Percentiles rank a stretch among this genome's conserved stretches.
These are phyloP conservation scores for Acleris sparsana DNA, from an alignment of 2,888 invertebrate species.

Conservation along the genomic window DNA sequence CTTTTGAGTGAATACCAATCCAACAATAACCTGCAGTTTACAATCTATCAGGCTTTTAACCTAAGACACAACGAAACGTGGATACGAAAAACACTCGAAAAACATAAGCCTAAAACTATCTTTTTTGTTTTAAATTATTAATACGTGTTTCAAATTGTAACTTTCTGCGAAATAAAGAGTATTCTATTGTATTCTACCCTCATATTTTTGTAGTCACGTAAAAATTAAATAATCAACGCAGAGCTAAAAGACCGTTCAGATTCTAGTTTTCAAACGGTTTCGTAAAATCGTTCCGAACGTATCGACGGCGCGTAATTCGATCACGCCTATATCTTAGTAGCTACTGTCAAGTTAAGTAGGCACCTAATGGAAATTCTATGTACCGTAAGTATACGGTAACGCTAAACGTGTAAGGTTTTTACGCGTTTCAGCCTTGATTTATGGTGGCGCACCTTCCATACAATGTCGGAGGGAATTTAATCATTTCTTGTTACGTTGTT, in stretches of 20 bases:
- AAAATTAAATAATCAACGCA: not conserved
- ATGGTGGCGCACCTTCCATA: slow-evolving; percentile 32
- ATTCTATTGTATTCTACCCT: no score
- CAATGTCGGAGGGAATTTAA: slow-evolving; percentile 32
- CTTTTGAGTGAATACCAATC: no score
- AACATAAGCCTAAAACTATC: no score
- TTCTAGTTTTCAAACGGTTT: slow-evolving; percentile 11
- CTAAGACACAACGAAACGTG: no score
- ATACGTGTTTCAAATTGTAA: no score
- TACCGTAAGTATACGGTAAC: slow-evolving; percentile 50
- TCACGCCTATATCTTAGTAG: slow-evolving; percentile 62
- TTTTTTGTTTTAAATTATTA: no score
- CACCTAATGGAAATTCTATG: slow-evolving; percentile 77
- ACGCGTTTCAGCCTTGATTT: slow-evolving; percentile 38
- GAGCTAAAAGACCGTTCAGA: not conserved
- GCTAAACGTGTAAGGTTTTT: slow-evolving; percentile 47
- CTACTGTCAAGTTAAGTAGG: slow-evolving; percentile 69
- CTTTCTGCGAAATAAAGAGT: no score
- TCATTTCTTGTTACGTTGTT: slow-evolving; percentile 25
- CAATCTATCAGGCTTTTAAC: no score
- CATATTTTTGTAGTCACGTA: not conserved
- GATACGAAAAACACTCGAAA: no score
- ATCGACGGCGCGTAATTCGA: slow-evolving; percentile 67
- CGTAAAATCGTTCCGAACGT: slow-evolving; percentile 41
- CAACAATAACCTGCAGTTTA: no score